These are phyloP conservation scores for Scrobipalpa costella DNA, from an alignment of 2,888 invertebrate genomes.

Conservation along the genomic window DNA sequence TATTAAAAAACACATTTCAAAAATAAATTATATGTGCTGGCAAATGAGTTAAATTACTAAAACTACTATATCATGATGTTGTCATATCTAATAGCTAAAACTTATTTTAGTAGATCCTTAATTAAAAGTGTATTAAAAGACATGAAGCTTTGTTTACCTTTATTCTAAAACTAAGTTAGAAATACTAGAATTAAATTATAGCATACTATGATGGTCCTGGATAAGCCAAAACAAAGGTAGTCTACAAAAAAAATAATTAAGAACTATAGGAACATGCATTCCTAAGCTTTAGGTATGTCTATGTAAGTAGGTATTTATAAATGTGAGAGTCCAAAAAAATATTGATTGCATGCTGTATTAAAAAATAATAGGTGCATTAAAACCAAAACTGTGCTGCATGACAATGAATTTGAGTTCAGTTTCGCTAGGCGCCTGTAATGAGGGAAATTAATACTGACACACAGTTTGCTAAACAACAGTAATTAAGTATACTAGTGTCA, in stretches of 20 bases:
- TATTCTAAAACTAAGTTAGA: too few species aligned
- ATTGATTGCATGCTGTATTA: neutral
- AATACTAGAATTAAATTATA: too few species aligned
- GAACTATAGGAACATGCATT: neutral
- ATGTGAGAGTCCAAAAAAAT: neutral
- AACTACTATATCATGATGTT: too few species aligned
- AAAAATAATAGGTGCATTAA: neutral
- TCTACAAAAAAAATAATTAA: neutral
- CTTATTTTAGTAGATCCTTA: too few species aligned
- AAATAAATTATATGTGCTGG: too few species aligned
- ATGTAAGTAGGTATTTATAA: neutral
- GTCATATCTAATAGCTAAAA: too few species aligned
- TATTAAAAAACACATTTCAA: too few species aligned
- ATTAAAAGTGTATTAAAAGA: too few species aligned
- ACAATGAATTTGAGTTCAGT: constrained; percentile 13
- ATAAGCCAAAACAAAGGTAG: neutral
- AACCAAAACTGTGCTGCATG: neutral
- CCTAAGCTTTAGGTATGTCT: neutral
- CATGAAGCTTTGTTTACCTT: too few species aligned
- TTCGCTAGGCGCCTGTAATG: neutral
- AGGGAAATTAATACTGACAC: neutral
- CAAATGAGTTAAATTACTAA: too few species aligned
- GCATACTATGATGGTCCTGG: too few species aligned
- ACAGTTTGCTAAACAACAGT: neutral
- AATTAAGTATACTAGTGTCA: constrained; percentile 5